Conservation (phyloP, 2,888 invertebrate genomes). For the Plemyria rubiginata region DNA sequence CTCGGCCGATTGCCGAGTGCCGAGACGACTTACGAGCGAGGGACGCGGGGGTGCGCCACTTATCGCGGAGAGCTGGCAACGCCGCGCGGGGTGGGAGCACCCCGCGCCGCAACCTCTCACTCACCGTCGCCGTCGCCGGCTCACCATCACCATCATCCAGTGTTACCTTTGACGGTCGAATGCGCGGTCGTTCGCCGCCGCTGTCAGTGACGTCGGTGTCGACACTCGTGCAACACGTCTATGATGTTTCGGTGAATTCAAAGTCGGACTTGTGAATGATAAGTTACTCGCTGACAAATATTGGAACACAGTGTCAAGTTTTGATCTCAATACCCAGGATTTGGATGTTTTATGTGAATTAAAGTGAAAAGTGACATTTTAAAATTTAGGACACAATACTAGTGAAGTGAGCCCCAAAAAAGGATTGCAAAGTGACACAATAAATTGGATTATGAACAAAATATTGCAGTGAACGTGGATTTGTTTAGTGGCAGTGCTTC, state of each 20-base stretch:
- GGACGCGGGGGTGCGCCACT: conserved; percentile 84
- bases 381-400: conserved; percentile 57
- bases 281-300: conserved; percentile 86
- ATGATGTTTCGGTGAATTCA: conserved; percentile 82
- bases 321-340: conserved; percentile 72
- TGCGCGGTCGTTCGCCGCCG: conserved; percentile 80
- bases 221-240: conserved; percentile 84
- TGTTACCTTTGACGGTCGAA: conserved; percentile 87
- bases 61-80: conserved; percentile 84
- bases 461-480: conserved; percentile 60
- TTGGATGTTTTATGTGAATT: conserved; percentile 70
- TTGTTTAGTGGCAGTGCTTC: conserved; percentile 64
- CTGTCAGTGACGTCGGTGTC: conserved; percentile 82
- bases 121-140: conserved; percentile 86
- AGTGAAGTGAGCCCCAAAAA: conserved; percentile 74
- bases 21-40: conserved; percentile 78
- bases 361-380: conserved; percentile 75
- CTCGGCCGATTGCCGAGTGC: conserved; percentile 76
- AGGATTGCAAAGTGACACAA: conserved; percentile 75
- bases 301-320: conserved; percentile 89
- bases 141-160: conserved; percentile 82
- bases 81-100: conserved; percentile 82
- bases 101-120: conserved; percentile 85
- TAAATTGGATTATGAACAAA: conserved; percentile 68
- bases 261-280: conserved; percentile 82